Percentiles rank a stretch among this genome's conserved stretches.
Conservation (phyloP, 2,888 invertebrate species). For the Plagodis dolabraria region DNA sequence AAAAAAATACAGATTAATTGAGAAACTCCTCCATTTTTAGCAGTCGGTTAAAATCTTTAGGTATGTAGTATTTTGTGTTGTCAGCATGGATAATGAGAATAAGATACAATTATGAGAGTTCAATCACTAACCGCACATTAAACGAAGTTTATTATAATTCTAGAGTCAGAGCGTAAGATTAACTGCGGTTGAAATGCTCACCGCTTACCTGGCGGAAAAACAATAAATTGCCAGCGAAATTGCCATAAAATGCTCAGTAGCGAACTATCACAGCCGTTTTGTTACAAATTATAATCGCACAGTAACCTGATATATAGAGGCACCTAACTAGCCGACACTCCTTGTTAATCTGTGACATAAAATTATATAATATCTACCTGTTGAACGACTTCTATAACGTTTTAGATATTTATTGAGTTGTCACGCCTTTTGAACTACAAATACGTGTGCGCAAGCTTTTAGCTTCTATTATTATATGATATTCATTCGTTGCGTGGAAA, state of each 20-base stretch:
- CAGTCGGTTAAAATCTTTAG: too few species aligned
- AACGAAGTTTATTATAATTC: slow-evolving; percentile 31
- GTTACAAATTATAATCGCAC: slow-evolving; percentile 43
- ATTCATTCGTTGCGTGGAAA: too few species aligned
- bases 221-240: slow-evolving; percentile 55
- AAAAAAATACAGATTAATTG: too few species aligned
- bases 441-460: too few species aligned
- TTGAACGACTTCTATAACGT: background rate
- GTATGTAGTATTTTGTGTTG: background rate
- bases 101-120: slow-evolving; percentile 9
- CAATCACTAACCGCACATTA: slow-evolving; percentile 25
- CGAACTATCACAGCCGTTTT: slow-evolving; percentile 45
- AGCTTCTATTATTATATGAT: too few species aligned
- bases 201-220: slow-evolving; percentile 40
- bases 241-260: slow-evolving; percentile 50
- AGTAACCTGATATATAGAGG: slow-evolving; percentile 19
- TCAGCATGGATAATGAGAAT: background rate
- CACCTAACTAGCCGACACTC: slow-evolving; percentile 26
- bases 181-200: slow-evolving; percentile 29
- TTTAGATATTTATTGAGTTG: too few species aligned
- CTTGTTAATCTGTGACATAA: background rate
- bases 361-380: slow-evolving; percentile 8
- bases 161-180: slow-evolving; percentile 30
- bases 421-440: too few species aligned
- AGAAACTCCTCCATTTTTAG: too few species aligned